A percentile compares a stretch with the other conserved stretches of the same genome.
These are phyloP conservation scores for Polypterus senegalus DNA, from an alignment of 2,113 vertebrate genomes.

Conservation along the genomic window DNA sequence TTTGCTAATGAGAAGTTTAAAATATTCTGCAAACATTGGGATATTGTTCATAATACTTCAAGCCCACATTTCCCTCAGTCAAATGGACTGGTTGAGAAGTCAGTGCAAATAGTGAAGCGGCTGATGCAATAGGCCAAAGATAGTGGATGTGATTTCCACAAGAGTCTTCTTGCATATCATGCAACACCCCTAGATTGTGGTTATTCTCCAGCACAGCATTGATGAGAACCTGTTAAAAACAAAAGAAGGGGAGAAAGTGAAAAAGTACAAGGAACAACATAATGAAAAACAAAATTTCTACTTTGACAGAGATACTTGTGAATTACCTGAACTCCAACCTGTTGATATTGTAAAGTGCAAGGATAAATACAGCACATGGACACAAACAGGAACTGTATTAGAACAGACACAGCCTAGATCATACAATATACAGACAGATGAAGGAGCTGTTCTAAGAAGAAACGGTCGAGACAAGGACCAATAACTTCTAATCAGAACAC, in stretches of 20 bases:
- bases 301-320: conserved; percentile 6
- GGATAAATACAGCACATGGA: too few species aligned
- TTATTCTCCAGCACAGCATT: conserved; percentile 5
- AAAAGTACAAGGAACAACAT: conserved; percentile 7
- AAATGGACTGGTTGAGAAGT: background rate
- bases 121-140: conserved; percentile 6
- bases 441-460: too few species aligned
- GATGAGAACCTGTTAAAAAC: conserved; percentile 4
- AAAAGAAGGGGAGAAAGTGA: conserved; percentile 3
- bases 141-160: conserved; percentile 7
- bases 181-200: conserved; percentile 5
- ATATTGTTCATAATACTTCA: conserved; percentile 9
- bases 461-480: too few species aligned
- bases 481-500: too few species aligned
- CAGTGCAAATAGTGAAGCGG: conserved; percentile 3
- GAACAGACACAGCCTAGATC: too few species aligned
- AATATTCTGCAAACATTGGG: background rate
- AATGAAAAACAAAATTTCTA: conserved; percentile 12
- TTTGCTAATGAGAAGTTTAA: background rate
- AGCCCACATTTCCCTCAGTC: conserved; percentile 3
- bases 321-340: background rate
- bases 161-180: conserved; percentile 4
- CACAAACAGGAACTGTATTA: too few species aligned
- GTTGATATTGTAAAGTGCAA: background rate
- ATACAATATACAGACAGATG: too few species aligned